Conservation (phyloP, 2,113 vertebrate genomes). For the Leptobrachium leishanense region DNA sequence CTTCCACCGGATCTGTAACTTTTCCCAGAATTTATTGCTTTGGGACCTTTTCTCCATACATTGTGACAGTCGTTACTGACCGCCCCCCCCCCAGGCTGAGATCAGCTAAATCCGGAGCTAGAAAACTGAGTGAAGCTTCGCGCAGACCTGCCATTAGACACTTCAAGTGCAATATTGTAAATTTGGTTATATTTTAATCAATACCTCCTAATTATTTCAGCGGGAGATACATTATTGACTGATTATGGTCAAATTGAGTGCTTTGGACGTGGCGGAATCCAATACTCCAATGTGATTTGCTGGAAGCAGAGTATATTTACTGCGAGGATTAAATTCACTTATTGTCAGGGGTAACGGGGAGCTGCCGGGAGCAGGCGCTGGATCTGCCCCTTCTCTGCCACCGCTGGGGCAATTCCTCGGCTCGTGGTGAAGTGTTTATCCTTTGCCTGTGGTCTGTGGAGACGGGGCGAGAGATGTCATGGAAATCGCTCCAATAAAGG, state of each 20-base stretch:
- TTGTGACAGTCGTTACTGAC: too few species aligned
- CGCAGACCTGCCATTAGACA: background rate
- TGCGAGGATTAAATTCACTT: too few species aligned
- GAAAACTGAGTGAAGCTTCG: background rate
- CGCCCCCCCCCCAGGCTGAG: background rate
- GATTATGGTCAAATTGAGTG: slow-evolving; percentile 11
- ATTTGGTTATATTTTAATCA: slow-evolving; percentile 18
- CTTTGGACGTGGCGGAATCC: background rate
- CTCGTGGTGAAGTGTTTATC: slow-evolving; percentile 28
- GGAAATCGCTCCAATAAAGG: slow-evolving; percentile 34
- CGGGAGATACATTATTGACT: background rate
- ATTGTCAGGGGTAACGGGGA: background rate
- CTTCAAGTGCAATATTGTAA: background rate
- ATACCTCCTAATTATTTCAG: slow-evolving; percentile 7
- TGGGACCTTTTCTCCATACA: too few species aligned
- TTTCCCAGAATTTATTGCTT: too few species aligned
- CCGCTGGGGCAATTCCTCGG: slow-evolving; percentile 28
- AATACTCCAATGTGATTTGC: background rate
- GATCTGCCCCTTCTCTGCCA: background rate
- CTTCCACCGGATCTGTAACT: too few species aligned
- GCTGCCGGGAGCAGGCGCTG: background rate
- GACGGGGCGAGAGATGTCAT: slow-evolving; percentile 12
- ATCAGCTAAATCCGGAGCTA: background rate
- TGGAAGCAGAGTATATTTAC: background rate
- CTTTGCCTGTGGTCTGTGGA: slow-evolving; percentile 32